Base-by-base conservation (phyloP, 2,113 vertebrate species). In the Narcine bancroftii region DNA sequence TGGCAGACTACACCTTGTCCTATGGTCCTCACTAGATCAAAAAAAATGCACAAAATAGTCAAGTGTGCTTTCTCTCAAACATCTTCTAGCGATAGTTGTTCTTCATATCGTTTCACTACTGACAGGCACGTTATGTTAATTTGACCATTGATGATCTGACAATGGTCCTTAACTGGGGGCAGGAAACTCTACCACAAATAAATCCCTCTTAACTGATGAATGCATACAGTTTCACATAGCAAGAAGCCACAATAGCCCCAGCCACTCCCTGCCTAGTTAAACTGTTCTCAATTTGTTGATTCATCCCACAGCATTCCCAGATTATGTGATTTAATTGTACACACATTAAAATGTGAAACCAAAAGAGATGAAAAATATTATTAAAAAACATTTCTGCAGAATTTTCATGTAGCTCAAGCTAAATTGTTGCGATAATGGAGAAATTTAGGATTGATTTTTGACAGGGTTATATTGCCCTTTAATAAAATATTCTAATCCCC, bases 401-500 rank as follows among this genome's bases (percentile, higher is more conserved):
- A 13, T 65, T 24, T 33, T 29, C 24, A 50, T 53, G 79, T 33
- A 53, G 47, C 39, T 45, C 71, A 42, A 17, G 26, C 42, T 47
- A 39, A 42, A 19, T 26, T 69, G 39, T 66, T 45, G 89, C 29
- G 89, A 11, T 71, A 71, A 33, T 69, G 42, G 26, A 45, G 39
- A 47, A 91, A 69, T 91, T 39, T 71, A 69, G 63, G 45, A 47
- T 69, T 69, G 36, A 91, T 71, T 91, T 91, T 33, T 45, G 81
- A 71, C 45, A 91, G 63, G 10, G 89, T 71, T 91, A 13, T 36
- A 91, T 91, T 91, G 63, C 45, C 63, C 65, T 71, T 71, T 47
- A 91, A 71, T 66, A 45, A 91, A 39, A 91, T 29, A 91, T 69
- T 91, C 65, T 69, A 66, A 91, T 91, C 89, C 87, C 89, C 65